Evolutionary conservation across 2,113 vertebrate species (phyloP).

Genomic region (Poecilia latipinna): DNA sequence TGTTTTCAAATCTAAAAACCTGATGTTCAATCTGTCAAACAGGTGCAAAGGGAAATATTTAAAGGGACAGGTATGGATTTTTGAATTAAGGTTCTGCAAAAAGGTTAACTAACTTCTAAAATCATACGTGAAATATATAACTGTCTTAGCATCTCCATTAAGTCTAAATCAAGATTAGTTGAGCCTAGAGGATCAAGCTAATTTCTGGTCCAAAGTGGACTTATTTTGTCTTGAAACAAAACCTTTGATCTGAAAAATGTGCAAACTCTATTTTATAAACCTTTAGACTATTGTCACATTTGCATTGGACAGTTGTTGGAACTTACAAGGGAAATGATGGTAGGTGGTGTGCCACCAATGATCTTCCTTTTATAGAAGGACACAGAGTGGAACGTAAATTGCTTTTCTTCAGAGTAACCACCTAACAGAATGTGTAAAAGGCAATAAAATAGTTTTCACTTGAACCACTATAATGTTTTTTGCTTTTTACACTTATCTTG

Average conservation of each 20-base stretch:
- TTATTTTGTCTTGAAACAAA: background rate
- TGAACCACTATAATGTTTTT: background rate
- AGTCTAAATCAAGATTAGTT: background rate
- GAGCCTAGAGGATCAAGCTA: background rate
- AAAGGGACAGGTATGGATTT: conserved; percentile 8
- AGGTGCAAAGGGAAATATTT: conserved; percentile 47
- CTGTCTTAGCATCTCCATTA: background rate
- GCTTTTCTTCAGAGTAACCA: background rate
- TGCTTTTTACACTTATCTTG: background rate
- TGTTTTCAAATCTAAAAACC: conserved; percentile 47
- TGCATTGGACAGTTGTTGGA: background rate
- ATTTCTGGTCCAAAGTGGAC: background rate
- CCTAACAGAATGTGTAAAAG: background rate
- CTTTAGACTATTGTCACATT: background rate
- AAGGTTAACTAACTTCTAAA: background rate
- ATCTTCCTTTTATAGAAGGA: background rate
- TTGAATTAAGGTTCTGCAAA: background rate
- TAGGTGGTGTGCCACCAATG: background rate
- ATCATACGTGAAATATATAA: background rate
- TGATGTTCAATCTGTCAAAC: conserved; percentile 44
- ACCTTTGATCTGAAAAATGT: background rate
- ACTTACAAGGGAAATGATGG: background rate
- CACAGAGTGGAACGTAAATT: background rate
- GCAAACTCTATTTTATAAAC: background rate
- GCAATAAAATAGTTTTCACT: background rate